These are phyloP conservation scores for Malurus splendens DNA, from an alignment of 2,797 vertebrate genomes.

Conservation along the genomic window DNA sequence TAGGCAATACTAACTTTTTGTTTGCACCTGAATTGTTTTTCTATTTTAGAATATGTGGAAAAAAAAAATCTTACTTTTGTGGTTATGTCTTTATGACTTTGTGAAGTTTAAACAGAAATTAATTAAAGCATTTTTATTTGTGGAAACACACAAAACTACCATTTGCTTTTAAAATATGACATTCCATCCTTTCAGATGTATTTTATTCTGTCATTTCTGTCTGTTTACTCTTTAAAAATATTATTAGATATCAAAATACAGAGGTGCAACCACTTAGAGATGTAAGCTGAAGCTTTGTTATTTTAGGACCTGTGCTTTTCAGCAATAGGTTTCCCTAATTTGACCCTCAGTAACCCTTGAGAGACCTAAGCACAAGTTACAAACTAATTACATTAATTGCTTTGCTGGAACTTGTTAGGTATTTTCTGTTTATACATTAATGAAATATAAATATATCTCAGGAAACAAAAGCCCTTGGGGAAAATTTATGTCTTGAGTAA, in stretches of 20 bases:
- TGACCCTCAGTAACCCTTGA: constrained; percentile 39
- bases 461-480: constrained; percentile 48
- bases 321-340: neutral
- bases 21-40: neutral
- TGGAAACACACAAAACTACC: neutral
- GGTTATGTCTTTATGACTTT: neutral
- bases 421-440: constrained; percentile 64
- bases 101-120: neutral
- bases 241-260: neutral
- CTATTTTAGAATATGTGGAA: neutral
- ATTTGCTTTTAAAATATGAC: neutral
- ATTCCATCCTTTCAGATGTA: neutral
- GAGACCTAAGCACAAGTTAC: constrained; percentile 22
- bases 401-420: constrained; percentile 35
- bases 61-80: neutral
- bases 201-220: neutral
- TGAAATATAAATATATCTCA: constrained; percentile 50
- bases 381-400: constrained; percentile 36
- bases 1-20: neutral
- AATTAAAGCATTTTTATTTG: neutral
- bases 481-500: constrained; percentile 51
- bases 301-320: constrained; percentile 10
- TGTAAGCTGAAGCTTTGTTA: neutral
- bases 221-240: neutral
- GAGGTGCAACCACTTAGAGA: neutral